Percentiles rank a stretch among this genome's conserved stretches.
Conservation (phyloP, 1,140 invertebrate genomes). For the Cyphomyrmex costatus region DNA sequence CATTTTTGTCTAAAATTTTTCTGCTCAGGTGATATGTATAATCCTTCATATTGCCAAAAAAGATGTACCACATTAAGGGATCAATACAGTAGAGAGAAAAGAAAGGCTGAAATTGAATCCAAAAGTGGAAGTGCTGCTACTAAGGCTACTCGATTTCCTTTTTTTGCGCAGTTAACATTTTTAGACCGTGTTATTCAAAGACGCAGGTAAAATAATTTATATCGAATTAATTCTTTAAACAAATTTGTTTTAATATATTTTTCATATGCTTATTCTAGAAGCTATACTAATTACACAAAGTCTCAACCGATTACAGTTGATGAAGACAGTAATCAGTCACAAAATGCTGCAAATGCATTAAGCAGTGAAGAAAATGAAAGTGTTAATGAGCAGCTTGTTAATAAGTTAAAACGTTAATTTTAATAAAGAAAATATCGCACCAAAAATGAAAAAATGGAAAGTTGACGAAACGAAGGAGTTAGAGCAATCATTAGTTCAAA, state of each 20-base stretch:
- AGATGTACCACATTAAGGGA: slow-evolving; percentile 1
- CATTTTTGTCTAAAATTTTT: slow-evolving; percentile 6
- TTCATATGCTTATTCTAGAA: background rate
- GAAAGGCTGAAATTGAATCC: background rate
- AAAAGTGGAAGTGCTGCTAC: background rate
- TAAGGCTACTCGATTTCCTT: slow-evolving; percentile 22
- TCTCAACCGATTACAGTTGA: background rate
- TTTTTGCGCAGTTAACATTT: background rate
- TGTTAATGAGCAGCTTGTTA: background rate
- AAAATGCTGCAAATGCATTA: background rate
- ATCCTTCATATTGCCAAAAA: background rate
- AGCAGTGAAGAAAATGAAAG: slow-evolving; percentile 13
- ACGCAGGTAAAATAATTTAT: slow-evolving; percentile 5
- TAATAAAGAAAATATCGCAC: slow-evolving; percentile 11
- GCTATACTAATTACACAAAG: slow-evolving; percentile 15
- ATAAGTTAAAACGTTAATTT: background rate
- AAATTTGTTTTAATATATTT: too few species aligned
- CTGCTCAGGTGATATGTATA: background rate
- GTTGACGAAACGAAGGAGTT: slow-evolving; percentile 15
- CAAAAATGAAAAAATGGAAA: background rate
- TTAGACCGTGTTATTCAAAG: background rate
- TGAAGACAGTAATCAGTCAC: background rate
- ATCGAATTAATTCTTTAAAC: background rate
- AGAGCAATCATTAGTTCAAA: background rate
- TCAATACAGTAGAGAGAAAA: background rate